A percentile compares a stretch with the other conserved stretches of the same genome.
These are phyloP conservation scores for Marronus borbonicus DNA, from an alignment of 2,888 invertebrate genomes.

Conservation along the genomic window DNA sequence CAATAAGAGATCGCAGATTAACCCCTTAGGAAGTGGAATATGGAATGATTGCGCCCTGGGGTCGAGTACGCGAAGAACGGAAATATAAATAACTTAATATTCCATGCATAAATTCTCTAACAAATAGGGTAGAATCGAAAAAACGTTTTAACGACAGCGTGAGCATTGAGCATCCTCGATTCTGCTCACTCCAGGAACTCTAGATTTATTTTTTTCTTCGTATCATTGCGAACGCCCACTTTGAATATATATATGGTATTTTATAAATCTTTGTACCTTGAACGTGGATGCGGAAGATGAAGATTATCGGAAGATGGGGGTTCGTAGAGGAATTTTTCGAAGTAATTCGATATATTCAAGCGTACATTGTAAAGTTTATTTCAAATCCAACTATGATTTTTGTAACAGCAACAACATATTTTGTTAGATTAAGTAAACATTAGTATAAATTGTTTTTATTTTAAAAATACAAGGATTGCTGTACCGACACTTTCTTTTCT, in stretches of 20 bases:
- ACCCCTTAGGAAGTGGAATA: constrained; percentile 53
- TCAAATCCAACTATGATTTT: no score
- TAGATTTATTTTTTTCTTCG: constrained; percentile 6
- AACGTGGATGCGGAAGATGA: neutral
- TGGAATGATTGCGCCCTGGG: constrained; percentile 54
- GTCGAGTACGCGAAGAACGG: constrained; percentile 56
- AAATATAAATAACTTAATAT: constrained; percentile 61
- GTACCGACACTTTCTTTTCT: no score
- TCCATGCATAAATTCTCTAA: constrained; percentile 59
- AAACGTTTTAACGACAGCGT: constrained; percentile 42
- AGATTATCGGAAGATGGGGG: neutral
- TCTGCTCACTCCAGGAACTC: constrained; percentile 32
- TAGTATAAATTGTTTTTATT: no score
- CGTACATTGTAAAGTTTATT: neutral
- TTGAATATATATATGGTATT: constrained; percentile 19
- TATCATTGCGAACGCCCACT: neutral
- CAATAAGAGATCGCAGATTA: constrained; percentile 62
- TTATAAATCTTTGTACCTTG: neutral
- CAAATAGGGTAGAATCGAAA: constrained; percentile 53
- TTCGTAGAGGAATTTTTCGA: neutral
- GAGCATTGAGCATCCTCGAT: constrained; percentile 46
- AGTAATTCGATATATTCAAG: neutral
- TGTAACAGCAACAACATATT: no score
- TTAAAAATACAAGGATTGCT: no score
- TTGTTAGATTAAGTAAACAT: no score